Conservation (phyloP, 2,113 vertebrate genomes). For the Leucoraja erinaceus region DNA sequence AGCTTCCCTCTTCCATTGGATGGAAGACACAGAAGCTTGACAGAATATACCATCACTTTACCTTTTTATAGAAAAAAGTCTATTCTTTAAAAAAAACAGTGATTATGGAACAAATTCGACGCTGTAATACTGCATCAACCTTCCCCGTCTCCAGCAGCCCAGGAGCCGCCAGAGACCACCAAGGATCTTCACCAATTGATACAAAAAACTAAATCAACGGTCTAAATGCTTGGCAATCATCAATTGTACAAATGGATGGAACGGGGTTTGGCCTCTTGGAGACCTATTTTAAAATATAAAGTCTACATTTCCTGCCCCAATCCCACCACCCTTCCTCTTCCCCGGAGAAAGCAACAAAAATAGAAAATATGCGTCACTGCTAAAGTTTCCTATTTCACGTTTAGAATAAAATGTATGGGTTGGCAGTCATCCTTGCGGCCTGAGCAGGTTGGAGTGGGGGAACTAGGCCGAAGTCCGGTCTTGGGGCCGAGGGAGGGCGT, state of each 20-base stretch:
- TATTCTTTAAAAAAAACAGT: not conserved
- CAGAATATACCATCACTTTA: not conserved
- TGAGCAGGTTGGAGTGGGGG: no score
- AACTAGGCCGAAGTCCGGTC: no score
- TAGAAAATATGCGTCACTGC: not conserved
- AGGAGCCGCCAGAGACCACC: not conserved
- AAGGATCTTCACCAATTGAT: not conserved
- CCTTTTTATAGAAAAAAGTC: not conserved
- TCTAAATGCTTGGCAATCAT: slow-evolving; percentile 26
- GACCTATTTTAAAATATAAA: slow-evolving; percentile 37
- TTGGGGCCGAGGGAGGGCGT: no score
- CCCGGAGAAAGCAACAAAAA: not conserved
- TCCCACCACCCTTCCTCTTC: not conserved
- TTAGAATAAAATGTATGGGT: not conserved
- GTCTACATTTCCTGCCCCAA: not conserved
- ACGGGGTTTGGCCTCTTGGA: slow-evolving; percentile 24
- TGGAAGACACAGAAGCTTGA: no score
- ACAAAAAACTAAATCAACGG: slow-evolving; percentile 1
- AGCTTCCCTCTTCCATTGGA: not conserved
- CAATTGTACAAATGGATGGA: slow-evolving; percentile 9
- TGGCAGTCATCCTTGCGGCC: not conserved
- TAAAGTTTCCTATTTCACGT: not conserved
- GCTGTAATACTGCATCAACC: slow-evolving; percentile 12
- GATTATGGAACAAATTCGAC: not conserved
- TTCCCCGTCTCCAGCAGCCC: not conserved